A percentile compares a stretch with the other conserved stretches of the same genome.
Conservation (phyloP, 2,113 vertebrate genomes). For the Apodemus sylvaticus region DNA sequence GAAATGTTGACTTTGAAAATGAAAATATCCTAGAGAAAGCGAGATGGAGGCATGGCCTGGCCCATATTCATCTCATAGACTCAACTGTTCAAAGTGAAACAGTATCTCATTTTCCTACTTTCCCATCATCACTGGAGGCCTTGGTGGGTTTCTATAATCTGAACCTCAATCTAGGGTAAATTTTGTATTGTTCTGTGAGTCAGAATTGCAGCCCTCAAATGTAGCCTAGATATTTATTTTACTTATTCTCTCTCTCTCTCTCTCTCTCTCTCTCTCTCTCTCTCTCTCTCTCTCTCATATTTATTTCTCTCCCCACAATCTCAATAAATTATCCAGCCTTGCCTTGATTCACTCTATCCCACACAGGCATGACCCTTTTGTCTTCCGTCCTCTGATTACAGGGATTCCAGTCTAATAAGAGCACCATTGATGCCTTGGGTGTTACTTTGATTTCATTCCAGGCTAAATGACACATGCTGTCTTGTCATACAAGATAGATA, state of each 20-base stretch:
- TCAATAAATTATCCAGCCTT: not conserved
- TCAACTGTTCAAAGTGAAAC: not conserved
- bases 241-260: not conserved
- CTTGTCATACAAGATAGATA: not conserved
- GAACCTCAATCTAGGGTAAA: not conserved
- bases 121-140: not conserved
- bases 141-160: not conserved
- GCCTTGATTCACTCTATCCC: too few species aligned
- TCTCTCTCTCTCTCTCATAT: not conserved
- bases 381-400: too few species aligned
- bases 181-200: not conserved
- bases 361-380: too few species aligned
- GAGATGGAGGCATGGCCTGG: rapidly evolving
- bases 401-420: not conserved
- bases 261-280: not conserved
- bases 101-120: rapidly evolving
- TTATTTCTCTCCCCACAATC: not conserved
- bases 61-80: not conserved
- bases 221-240: not conserved
- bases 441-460: not conserved
- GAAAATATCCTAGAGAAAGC: too few species aligned
- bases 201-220: not conserved
- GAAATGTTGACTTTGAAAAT: not conserved
- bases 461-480: not conserved
- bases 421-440: not conserved